Evolutionary conservation across 2,888 invertebrate genomes (phyloP), one percentile per base, ranked within the genome.

Genomic region (Catocala nupta): DNA sequence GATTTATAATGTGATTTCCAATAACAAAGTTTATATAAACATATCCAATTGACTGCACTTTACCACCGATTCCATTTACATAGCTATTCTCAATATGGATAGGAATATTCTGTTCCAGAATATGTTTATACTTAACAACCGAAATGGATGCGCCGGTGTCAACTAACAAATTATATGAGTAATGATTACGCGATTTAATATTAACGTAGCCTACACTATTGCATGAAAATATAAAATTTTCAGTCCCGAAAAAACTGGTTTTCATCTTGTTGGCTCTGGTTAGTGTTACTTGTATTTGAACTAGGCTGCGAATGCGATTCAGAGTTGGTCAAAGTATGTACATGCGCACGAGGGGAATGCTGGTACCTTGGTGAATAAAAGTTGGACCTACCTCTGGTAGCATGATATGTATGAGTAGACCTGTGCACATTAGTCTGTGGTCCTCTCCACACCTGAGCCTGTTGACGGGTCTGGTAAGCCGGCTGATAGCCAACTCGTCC

Each of bases 11-110:
- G 16, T 16, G 16, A 16, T 16, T 16, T 16, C 16, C 16, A 16
- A 16, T 50, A 58, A 65, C 44, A 65, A 63, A 50, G 11, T 13
- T 16, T 50, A 63, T 8, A 36, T 56, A 57, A 10, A 58, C 53
- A 25, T 33, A 58, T 6, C 63, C 53, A 16, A 49, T 39, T 34
- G 63, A 43, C 5, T 54, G 16, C 1, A 48, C 13, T n/a, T 53
- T 54, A 8, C 63, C 57, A 5, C 63, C 57, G 11, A 63, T 25
- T 8, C 57, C 63, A 5, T 48, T 57, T 34, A 63, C 45, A 10
- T 12, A 5, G 9, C 44, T 51, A 11, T 12, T 25, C 9, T 60
- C 34, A 13, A 7, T 43, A 16, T 55, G 45, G 10, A 55, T 9
- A 5, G 60, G 55, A 55, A 55, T 45, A 33, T 51, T 44, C 9